phyloP scores from a whole-genome alignment of 2,113 vertebrate genomes.

The Galbula dea region DNA sequence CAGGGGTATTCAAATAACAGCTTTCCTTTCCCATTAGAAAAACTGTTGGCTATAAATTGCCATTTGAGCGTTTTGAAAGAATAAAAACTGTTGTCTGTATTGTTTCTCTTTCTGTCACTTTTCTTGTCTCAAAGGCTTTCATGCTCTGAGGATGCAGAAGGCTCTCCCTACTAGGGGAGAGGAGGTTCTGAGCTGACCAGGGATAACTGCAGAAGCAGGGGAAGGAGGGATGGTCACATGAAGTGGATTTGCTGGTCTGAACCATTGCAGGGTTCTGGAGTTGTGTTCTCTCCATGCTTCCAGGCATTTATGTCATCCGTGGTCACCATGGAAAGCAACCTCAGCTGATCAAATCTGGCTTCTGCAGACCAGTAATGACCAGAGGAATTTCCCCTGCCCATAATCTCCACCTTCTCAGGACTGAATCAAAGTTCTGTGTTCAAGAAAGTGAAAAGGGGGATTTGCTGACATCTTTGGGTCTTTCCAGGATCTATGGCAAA shows the following conservation, averaged over 20 bases:
- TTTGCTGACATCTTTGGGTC: neutral
- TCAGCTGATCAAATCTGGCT: neutral
- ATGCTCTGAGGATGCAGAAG: neutral
- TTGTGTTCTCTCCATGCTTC: neutral
- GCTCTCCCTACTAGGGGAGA: neutral
- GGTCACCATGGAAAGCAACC: neutral
- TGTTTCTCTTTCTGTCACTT: neutral
- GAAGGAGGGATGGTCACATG: neutral
- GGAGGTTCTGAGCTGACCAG: neutral
- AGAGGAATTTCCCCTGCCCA: neutral
- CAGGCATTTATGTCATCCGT: too few relatives aligned
- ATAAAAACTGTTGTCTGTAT: neutral
- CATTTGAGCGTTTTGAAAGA: neutral
- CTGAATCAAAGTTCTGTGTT: neutral
- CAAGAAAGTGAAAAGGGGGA: neutral
- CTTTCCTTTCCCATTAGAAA: neutral
- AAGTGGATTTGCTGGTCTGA: neutral
- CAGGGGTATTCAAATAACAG: neutral
- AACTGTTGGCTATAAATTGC: neutral
- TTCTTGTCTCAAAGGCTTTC: neutral
- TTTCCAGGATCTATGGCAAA: neutral
- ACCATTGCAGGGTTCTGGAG: neutral
- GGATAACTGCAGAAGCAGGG: neutral
- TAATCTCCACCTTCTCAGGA: neutral
- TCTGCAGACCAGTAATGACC: neutral